Base-by-base conservation (phyloP, 2,888 invertebrate species). In the Andrena hattorfiana region DNA sequence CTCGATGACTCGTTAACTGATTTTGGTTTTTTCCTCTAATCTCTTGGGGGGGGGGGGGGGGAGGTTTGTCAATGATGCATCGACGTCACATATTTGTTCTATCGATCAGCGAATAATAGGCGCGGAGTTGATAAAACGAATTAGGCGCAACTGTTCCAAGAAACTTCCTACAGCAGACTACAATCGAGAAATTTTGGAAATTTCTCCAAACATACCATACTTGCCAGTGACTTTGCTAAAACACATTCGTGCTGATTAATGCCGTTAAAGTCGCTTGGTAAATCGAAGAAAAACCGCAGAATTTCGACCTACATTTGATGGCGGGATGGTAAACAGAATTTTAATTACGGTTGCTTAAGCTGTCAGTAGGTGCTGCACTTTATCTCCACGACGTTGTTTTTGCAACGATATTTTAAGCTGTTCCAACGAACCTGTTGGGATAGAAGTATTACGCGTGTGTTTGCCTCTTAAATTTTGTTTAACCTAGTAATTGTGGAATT, bases 291-390 rank as follows among this genome's bases (percentile, higher is more conserved):
- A 59, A 74, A 74, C 16, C 10, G 64, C 64, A 35, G 66, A 35
- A 49, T 60, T 66, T 80, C 67, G 54, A 23, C 64, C 70, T 23
- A 56, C 48, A 70, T 77, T 62, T 70, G 62, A 62, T 35, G 62
- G 71, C n/a, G 54, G 62, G 4, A 68, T 10, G 20, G 67, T 63
- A 78, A 77, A 81, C 48, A 81, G 60, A 77, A 81, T 78, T 54
- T 72, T 62, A 78, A 71, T 77, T 77, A 62, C 71, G 51, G 32
- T 67, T 23, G 28, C 51, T 72, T 35, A 63, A 70, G 48, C 66
- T 60, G 73, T 68, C 77, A 56, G 35, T 68, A 13, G 30, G 26
- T 56, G 56, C 1, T 69, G 77, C 67, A 70, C 71, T 63, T 73
- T 56, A 66, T 72, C 71, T 59, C 30, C 26, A 16, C 42, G 73